Evolutionary conservation across 30 jellyfish, hydroid and myxozoan species (phyloP), one percentile per base, ranked within the genome.

Genomic region (Thelohanellus kitauei): DNA sequence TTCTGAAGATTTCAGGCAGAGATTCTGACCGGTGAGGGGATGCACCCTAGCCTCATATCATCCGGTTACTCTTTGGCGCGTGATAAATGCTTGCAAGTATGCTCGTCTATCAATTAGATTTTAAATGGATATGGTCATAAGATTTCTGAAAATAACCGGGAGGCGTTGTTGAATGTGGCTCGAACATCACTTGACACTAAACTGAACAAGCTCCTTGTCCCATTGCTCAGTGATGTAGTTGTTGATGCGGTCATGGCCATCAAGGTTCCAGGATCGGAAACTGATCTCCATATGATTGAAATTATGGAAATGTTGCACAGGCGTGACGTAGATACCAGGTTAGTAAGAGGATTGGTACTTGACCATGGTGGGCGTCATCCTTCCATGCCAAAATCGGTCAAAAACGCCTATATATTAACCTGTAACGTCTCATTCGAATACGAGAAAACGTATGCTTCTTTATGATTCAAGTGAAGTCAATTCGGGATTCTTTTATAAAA

Each of bases 361-460:
- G 98, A 80, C 43, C 98, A 80, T 57, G 98, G 98, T 14, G 89
- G 89, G 17, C 44, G 98, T 33, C 98, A 80, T 40, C 98, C 98
- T 1, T 84, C 64, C 41, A 80, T 80, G 98, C 57, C 47, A 30
- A 80, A 57, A 45, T 58, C 58, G 49, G 86, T 64, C 1, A 87
- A 80, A 2, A 71, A 80, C 39, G 89, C 89, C 0, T 80, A 18
- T 31, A 80, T 80, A 12, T 60, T 80, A 5, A 80, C 98, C 6
- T 80, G 98, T 43, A 80, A 80, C 52, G 90, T 80, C 13, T 80
- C 98, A 16, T 46, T 80, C 17, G 98, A 80, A 43, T 80, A 80
- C 39, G 98, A 80, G 40, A 80, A 80, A 37, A 80, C 88, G 93
- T 75, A 11, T 8, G 11, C 15, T 6, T 27, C 6, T 27, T 12